Conservation (phyloP, 2,113 vertebrate genomes). For the Neogobius melanostomus region DNA sequence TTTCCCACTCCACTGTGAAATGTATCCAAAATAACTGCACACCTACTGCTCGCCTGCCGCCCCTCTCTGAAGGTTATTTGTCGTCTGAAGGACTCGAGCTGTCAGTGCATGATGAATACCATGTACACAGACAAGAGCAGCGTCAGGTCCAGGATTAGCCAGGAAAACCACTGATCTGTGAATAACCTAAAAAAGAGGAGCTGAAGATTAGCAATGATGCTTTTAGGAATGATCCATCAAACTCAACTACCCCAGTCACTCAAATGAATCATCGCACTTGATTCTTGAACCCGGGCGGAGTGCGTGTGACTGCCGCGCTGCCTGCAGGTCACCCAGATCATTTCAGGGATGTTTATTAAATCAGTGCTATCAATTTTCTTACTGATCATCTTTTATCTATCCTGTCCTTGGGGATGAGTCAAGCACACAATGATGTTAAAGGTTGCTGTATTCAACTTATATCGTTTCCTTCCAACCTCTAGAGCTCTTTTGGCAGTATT, state of each 20-base stretch:
- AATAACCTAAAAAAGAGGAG: conserved; percentile 99
- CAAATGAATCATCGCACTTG: conserved; percentile 97
- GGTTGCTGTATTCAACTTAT: conserved; percentile 72
- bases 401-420: conserved; percentile 74
- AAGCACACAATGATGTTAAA: conserved; percentile 76
- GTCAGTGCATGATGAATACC: conserved; percentile 99
- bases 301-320: conserved; percentile 76
- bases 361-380: conserved; percentile 79
- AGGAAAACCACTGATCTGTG: conserved; percentile 99
- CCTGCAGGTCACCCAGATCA: conserved; percentile 71
- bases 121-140: conserved; percentile 98
- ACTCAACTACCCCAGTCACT: conserved; percentile 98
- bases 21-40: conserved; percentile 98
- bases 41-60: conserved; percentile 93
- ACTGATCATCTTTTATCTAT: conserved; percentile 81
- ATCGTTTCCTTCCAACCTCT: conserved; percentile 63
- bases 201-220: conserved; percentile 99
- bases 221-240: conserved; percentile 99
- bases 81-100: conserved; percentile 99
- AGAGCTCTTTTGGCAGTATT: conserved; percentile 55
- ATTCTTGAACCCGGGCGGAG: conserved; percentile 86
- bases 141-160: conserved; percentile 98
- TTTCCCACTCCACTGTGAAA: conserved; percentile 94
- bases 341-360: conserved; percentile 81
- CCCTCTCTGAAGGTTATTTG: conserved; percentile 99